Percentiles rank a stretch among this genome's conserved stretches.
Conservation (phyloP, 2,797 vertebrate species). For the Hephaestus fuliginosus region DNA sequence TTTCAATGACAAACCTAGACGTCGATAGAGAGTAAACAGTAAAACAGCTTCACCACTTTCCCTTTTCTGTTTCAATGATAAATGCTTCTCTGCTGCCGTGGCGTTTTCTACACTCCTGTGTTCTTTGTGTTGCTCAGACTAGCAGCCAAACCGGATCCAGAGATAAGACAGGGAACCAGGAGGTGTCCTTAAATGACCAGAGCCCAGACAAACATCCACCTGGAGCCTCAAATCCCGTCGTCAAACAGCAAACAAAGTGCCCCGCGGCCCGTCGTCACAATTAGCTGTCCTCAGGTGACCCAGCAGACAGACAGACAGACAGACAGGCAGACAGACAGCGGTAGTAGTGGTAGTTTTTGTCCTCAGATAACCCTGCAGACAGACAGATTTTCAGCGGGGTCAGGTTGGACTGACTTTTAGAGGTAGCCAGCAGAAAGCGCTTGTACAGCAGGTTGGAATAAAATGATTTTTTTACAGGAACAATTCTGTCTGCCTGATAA, state of each 20-base stretch:
- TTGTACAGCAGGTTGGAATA: neutral
- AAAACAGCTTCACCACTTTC: neutral
- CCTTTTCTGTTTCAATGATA: conserved; percentile 2
- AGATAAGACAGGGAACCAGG: conserved; percentile 37
- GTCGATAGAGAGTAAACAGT: neutral
- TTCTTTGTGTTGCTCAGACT: conserved; percentile 24
- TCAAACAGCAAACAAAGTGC: conserved; percentile 32
- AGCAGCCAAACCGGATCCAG: conserved; percentile 23
- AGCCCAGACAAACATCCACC: conserved; percentile 45
- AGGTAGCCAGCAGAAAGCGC: conserved; percentile 11
- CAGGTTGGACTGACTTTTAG: conserved; percentile 39
- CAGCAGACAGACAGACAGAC: conserved; percentile 22
- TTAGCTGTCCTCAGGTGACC: conserved; percentile 57
- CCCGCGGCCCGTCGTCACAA: conserved; percentile 21
- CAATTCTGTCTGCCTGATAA: conserved; percentile 9
- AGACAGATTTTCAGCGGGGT: conserved; percentile 22
- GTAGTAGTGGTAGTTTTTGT: conserved; percentile 18
- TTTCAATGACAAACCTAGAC: neutral
- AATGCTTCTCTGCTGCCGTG: neutral
- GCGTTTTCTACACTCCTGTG: conserved; percentile 5
- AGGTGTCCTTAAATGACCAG: conserved; percentile 67
- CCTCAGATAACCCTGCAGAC: conserved; percentile 15
- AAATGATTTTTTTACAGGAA: conserved; percentile 1
- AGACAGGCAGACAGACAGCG: conserved; percentile 17
- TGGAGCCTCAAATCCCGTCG: conserved; percentile 9